Evolutionary conservation across 2,113 vertebrate species (phyloP).

Genomic region (Corythaixoides concolor): DNA sequence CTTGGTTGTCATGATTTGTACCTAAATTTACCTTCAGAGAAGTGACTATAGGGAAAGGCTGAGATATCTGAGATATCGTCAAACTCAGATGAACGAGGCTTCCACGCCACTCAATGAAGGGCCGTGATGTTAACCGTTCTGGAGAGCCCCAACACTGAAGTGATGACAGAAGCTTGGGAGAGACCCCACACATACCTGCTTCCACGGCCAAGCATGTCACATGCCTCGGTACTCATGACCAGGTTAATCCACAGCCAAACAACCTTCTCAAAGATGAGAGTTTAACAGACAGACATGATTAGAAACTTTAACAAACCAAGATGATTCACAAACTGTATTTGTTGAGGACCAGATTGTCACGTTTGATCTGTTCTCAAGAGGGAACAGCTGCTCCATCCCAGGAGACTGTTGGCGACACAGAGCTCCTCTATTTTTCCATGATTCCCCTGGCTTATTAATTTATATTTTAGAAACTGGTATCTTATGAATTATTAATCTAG

Average conservation of each 20-base stretch:
- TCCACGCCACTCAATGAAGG: neutral
- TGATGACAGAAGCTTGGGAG: neutral
- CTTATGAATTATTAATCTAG: too few species aligned
- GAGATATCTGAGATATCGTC: neutral
- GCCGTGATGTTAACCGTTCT: fast-evolving
- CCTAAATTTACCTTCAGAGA: neutral
- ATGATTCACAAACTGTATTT: neutral
- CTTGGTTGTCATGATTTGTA: neutral
- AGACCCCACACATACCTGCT: neutral
- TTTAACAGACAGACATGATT: neutral
- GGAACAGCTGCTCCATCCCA: neutral
- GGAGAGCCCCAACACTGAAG: neutral
- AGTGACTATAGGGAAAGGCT: fast-evolving
- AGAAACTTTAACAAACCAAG: neutral
- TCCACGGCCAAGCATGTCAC: neutral
- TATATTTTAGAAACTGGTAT: too few species aligned
- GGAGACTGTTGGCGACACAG: neutral
- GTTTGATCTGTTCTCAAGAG: neutral
- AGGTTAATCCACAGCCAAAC: neutral
- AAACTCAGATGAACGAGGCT: fast-evolving
- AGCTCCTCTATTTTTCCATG: neutral
- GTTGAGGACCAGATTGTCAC: neutral
- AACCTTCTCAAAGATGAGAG: neutral
- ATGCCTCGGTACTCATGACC: neutral
- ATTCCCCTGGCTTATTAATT: neutral